Evolutionary conservation across 1,140 invertebrate genomes (phyloP), one percentile per base, ranked within the genome.

Genomic region (Panulirus ornatus): DNA sequence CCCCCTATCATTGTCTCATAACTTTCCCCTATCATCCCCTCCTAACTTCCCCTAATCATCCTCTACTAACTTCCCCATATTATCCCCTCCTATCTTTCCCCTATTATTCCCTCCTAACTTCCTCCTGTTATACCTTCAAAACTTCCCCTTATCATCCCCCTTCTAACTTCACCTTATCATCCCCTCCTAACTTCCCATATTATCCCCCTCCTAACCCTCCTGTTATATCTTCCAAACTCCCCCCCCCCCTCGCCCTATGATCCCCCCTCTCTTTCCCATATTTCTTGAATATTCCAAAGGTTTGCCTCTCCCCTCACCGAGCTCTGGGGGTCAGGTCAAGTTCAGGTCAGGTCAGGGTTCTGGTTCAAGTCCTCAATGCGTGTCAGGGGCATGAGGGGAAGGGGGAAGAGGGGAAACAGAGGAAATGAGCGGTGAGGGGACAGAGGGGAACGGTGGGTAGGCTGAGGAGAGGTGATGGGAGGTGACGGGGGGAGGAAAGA

Each of bases 321-420:
- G n/a, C n/a, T 22, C n/a, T 22, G 9, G n/a, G 58, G 58, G n/a
- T 66, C 58, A 66, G 58, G 58, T 66, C 58, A 58, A 22, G 54
- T 58, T 66, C 58, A 66, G 58, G 58, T 66, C 58, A 58, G 54
- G 54, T 58, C 54, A 58, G 54, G n/a, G n/a, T n/a, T n/a, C n/a
- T n/a, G n/a, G n/a, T n/a, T n/a, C n/a, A n/a, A n/a, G 54, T 58
- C 54, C 11, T 22, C 3, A 27, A 27, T 16, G n/a, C 58, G 27
- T 66, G 58, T 34, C n/a, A 30, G n/a, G 8, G 58, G 58, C 30
- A 2, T 47, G 30, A 22, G n/a, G 58, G n/a, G 22, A 66, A 66
- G 30, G 58, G 22, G n/a, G 58, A 30, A 66, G 30, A 6, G 58
- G 27, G 58, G 8, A 66, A 66, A 6, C 6, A 66, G 58, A 30